Base-by-base conservation (phyloP, 2,888 invertebrate genomes). In the Epinotia demarniana region DNA sequence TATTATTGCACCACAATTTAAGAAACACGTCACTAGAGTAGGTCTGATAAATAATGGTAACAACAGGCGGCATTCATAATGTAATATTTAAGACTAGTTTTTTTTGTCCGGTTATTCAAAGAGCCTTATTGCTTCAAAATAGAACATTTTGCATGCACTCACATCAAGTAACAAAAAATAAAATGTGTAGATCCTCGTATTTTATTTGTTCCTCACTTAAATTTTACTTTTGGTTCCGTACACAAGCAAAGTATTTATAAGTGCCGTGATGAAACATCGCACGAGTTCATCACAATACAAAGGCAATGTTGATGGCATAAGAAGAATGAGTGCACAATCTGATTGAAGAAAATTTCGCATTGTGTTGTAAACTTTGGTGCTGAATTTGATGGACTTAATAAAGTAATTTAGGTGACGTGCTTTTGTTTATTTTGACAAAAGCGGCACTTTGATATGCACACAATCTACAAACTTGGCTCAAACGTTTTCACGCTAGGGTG, bases 311-410 rank as follows among this genome's bases (percentile, higher is more conserved):
- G 16, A 58, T 11, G 39, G 16, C 55, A 16, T 16, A 13, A 33
- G 58, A 23, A 23, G 69, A 69, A 60, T 60, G 27, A 8, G 6
- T 5, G 53, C n/a, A n/a, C n/a, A 53, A n/a, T 6, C 13, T 53
- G n/a, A 53, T 53, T 16, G n/a, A n/a, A 6, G n/a, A 53, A 53
- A n/a, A n/a, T 43, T 68, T 3, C 12, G 27, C 46, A 69, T 69
- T 60, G n/a, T 46, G n/a, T 69, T 60, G 27, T 19, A 23, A 43
- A 58, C 27, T 68, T 69, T 43, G n/a, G 19, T 23, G 46, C 43
- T 60, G 69, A 57, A 60, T 69, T 69, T 69, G 46, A 69, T 46
- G 60, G 58, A 46, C 43, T 69, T 69, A 27, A 60, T 58, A 43
- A 69, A 69, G 58, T 69, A 6, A 69, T 60, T 69, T 46, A 58